Conservation (phyloP, 2,888 invertebrate species). For the Andrena bucephala region DNA sequence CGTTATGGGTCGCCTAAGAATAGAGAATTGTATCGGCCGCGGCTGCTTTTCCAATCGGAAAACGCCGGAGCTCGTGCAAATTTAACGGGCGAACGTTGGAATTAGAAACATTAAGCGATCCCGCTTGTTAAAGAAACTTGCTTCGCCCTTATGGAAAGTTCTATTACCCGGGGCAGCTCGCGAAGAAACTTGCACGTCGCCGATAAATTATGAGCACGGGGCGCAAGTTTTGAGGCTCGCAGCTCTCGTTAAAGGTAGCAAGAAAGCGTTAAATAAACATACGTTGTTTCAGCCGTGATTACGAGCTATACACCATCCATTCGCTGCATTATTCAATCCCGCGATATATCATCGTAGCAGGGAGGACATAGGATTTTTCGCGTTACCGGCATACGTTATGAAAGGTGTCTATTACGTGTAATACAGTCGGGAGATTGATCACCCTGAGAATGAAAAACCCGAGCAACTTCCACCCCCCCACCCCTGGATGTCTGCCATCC, state of each 20-base stretch:
- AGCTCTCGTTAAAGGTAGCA: not conserved
- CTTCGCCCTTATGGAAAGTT: not conserved
- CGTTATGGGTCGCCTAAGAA: conserved; percentile 32
- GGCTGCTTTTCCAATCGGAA: conserved; percentile 4
- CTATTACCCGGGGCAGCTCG: too few relatives aligned
- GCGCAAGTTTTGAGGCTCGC: not conserved
- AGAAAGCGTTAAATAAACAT: conserved; percentile 10
- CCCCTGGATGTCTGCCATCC: not conserved
- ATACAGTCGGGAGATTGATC: not conserved
- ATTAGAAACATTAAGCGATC: not conserved
- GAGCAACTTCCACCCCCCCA: not conserved
- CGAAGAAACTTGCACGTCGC: not conserved
- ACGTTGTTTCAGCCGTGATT: not conserved
- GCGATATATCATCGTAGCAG: not conserved
- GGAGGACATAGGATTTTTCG: not conserved
- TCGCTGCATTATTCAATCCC: not conserved
- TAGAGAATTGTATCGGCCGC: conserved; percentile 21
- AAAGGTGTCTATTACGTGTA: not conserved
- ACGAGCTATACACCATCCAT: not conserved
- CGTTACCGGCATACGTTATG: not conserved
- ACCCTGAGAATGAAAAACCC: not conserved
- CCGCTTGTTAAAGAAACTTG: not conserved
- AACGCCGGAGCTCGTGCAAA: not conserved
- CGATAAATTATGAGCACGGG: not conserved
- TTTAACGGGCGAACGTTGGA: conserved; percentile 17